A percentile compares a stretch with the other conserved stretches of the same genome.
Conservation (phyloP, 2,113 vertebrate species). For the Pluvianellus socialis region DNA sequence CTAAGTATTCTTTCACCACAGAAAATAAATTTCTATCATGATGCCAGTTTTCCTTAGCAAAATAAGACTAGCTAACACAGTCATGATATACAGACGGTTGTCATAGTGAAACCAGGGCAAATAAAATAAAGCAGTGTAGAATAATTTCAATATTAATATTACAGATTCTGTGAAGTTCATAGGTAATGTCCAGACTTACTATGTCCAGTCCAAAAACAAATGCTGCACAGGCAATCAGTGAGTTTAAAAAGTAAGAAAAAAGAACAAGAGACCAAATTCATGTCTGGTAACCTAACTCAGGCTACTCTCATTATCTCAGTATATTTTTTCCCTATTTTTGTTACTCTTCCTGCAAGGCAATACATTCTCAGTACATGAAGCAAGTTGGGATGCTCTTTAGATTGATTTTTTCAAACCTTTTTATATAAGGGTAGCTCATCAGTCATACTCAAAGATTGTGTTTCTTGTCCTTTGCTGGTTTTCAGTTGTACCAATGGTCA, state of each 20-base stretch:
- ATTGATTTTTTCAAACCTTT: background rate
- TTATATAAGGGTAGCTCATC: background rate
- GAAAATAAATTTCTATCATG: background rate
- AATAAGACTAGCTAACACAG: background rate
- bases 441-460: background rate
- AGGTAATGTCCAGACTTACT: background rate
- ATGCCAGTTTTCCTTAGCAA: background rate
- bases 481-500: background rate
- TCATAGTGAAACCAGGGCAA: background rate
- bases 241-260: background rate
- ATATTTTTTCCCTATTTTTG: background rate
- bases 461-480: background rate
- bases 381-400: background rate
- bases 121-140: background rate
- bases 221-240: background rate
- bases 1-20: background rate
- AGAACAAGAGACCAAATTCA: background rate
- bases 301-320: background rate
- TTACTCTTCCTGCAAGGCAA: background rate
- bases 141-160: background rate
- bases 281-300: background rate
- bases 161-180: background rate
- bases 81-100: background rate
- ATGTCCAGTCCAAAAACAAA: background rate
- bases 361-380: background rate